Base-by-base conservation (phyloP, 1,140 invertebrate species). In the Heliothis subflexa region DNA sequence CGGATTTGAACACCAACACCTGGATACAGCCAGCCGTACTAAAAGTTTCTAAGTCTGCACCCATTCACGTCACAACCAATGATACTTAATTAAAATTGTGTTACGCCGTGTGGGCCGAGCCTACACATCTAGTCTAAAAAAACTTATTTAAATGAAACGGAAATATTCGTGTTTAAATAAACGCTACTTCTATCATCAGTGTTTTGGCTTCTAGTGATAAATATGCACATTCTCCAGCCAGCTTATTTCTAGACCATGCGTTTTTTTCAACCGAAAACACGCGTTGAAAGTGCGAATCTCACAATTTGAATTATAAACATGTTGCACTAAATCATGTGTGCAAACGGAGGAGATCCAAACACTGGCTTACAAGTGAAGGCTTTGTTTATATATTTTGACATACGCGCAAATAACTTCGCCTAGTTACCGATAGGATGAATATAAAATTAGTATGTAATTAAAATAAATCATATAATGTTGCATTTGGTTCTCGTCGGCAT, bases 1-100 rank as follows among this genome's bases (percentile, higher is more conserved):
- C 89, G 78, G 79, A 86, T 83, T 77, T 83, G 78, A 83, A 74
- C 86, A 82, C 70, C 81, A 73, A 83, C 88, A 88, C 86, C 85
- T 90, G 86, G 81, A 66, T 72, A 74, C 79, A 84, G 76, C 78
- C 59, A 64, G 78, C 73, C n/a, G 45, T 57, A 57, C 71, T 79
- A 76, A 76, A 50, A 18, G 74, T 74, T 66, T 68, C 72, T 73
- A 33, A 73, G 12, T 78, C 71, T 52, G 18, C 66, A 62, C 28
- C 61, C 21, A 14, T 81, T 81, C 68, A 68, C 75, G 50, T 78
- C 68, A 73, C 52, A 70, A 52, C 16, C 25, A 68, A 25, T n/a
- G 21, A 21, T 49, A 75, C 62, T 55, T 70, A 78, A 21, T 45
- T 28, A 61, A 62, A 61, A 50, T n/a, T 50, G 47, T 76, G 78